These are phyloP conservation scores for Sylvia borin DNA, from an alignment of 2,797 vertebrate species.

Conservation along the genomic window DNA sequence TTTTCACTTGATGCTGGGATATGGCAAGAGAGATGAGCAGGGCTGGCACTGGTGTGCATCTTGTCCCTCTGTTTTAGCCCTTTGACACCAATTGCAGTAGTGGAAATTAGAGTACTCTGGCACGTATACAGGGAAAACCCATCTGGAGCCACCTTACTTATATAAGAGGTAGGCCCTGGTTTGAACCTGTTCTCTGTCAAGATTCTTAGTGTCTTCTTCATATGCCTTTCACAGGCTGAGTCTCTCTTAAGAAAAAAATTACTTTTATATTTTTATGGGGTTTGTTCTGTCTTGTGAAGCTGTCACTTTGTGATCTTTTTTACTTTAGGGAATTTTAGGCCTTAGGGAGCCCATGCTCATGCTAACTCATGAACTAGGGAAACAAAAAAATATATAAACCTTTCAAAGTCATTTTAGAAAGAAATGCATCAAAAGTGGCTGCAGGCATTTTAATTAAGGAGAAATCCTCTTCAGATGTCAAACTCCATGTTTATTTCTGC, in stretches of 20 bases:
- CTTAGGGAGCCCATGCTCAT: not conserved
- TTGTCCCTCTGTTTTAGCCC: not conserved
- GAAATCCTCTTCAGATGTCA: conserved; percentile 22
- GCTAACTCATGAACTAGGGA: not conserved
- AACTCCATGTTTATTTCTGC: conserved; percentile 5
- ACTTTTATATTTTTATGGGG: not conserved
- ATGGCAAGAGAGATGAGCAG: not conserved
- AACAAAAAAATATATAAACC: not conserved
- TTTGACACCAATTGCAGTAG: not conserved
- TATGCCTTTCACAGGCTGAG: not conserved
- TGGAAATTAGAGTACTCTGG: not conserved
- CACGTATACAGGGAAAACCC: not conserved
- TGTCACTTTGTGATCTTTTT: not conserved
- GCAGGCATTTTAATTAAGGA: conserved; percentile 41
- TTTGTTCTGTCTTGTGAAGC: not conserved
- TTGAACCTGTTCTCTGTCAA: not conserved
- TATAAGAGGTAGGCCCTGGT: not conserved
- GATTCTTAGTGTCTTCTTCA: not conserved
- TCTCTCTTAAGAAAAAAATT: not conserved
- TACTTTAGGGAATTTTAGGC: not conserved
- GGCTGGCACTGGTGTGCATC: not conserved
- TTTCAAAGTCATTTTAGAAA: conserved; percentile 27
- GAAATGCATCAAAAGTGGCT: not conserved
- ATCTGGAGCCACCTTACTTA: not conserved
- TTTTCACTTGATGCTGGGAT: not conserved